These are phyloP conservation scores for Vireo griseus DNA, from an alignment of 2,797 vertebrate genomes.

Conservation along the genomic window DNA sequence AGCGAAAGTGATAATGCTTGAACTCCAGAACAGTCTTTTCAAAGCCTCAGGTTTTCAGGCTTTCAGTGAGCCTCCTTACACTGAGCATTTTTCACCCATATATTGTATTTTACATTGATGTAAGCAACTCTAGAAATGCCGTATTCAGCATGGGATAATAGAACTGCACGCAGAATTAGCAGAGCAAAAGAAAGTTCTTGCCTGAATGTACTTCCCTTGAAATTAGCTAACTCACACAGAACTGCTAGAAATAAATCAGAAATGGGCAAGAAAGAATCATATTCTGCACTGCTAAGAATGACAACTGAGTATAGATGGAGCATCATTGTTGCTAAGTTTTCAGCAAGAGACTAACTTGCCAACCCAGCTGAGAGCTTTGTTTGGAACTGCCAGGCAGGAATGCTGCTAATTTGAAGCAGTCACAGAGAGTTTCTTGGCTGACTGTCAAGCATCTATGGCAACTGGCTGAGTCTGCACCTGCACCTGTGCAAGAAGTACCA, in stretches of 20 bases:
- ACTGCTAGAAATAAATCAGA: background rate
- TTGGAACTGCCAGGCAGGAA: background rate
- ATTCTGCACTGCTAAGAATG: background rate
- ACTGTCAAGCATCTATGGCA: constrained; percentile 5
- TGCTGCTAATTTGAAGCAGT: constrained; percentile 4
- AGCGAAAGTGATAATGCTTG: background rate
- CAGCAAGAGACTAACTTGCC: background rate
- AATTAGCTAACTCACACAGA: background rate
- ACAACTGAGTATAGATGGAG: background rate
- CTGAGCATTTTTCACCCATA: background rate
- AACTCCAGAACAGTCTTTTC: background rate
- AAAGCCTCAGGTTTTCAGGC: background rate
- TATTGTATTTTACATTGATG: background rate
- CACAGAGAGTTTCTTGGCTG: background rate
- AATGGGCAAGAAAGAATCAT: background rate
- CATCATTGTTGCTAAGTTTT: background rate
- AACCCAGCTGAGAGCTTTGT: background rate
- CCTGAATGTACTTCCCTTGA: background rate
- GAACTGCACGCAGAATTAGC: background rate
- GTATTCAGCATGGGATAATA: background rate
- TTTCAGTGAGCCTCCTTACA: background rate
- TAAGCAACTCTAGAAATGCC: background rate
- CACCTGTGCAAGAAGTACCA: background rate
- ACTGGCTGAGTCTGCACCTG: background rate
- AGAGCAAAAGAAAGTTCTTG: background rate